phyloP scores from a whole-genome alignment of 2,888 invertebrate species.

The Cataglyphis cursor region DNA sequence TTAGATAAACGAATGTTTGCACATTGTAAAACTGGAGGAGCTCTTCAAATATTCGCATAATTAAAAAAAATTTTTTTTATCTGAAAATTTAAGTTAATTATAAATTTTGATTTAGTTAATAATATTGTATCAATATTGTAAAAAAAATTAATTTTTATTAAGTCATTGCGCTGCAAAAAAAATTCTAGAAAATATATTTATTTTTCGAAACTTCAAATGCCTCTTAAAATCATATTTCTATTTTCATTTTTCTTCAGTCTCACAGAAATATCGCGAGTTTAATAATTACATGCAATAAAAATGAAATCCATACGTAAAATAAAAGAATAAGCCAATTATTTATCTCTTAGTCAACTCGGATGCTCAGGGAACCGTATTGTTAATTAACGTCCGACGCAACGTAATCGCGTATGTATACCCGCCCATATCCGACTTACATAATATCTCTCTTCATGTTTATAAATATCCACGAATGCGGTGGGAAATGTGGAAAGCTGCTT shows the following conservation, averaged over 20 bases:
- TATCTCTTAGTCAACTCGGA: slow-evolving; percentile 37
- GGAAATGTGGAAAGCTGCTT: slow-evolving; percentile 37
- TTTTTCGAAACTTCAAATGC: too few relatives aligned
- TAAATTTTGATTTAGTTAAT: too few relatives aligned
- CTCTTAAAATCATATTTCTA: background rate
- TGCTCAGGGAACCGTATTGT: slow-evolving; percentile 41
- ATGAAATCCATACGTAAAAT: background rate
- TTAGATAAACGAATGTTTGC: too few relatives aligned
- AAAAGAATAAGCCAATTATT: background rate
- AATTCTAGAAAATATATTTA: too few relatives aligned
- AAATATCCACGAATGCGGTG: slow-evolving; percentile 20
- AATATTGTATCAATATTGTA: too few relatives aligned
- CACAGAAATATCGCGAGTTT: background rate
- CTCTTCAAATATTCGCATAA: too few relatives aligned
- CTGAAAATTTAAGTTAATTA: too few relatives aligned
- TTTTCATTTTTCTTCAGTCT: background rate
- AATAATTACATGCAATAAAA: slow-evolving; percentile 32
- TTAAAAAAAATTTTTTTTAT: too few relatives aligned
- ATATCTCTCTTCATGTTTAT: slow-evolving; percentile 48
- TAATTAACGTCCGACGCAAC: slow-evolving; percentile 44
- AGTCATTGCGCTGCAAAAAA: too few relatives aligned
- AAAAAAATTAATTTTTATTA: too few relatives aligned
- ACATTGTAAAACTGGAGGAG: too few relatives aligned
- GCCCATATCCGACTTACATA: slow-evolving; percentile 45
- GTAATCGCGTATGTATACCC: slow-evolving; percentile 17